Base-by-base conservation (phyloP, 2,113 vertebrate species). In the Protobothrops flavoviridis region DNA sequence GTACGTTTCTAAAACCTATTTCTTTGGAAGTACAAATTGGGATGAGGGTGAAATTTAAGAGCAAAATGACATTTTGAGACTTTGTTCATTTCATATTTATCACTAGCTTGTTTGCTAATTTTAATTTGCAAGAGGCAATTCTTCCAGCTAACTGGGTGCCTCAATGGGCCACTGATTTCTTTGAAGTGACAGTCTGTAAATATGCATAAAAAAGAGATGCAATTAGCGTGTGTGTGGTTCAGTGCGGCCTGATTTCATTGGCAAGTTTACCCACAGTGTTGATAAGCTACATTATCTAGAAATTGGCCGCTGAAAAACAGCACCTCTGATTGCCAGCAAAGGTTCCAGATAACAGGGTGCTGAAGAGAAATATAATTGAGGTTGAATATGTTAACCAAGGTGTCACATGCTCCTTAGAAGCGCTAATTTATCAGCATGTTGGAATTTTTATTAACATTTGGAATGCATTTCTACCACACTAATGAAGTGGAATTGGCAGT, bases 281-380 rank as follows among this genome's bases (percentile, higher is more conserved):
- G 99, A 99, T 99, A 99, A 99, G 99, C 99, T 98, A 99, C 98
- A 99, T 99, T 99, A 99, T 99, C 99, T 99, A 98, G 98, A 99
- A 99, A 99, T 99, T 99, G 99, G 99, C 99, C 98, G 98, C 98
- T 98, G 99, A 99, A 99, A 99, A 99, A 99, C 99, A 99, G 98
- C 98, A 98, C 98, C 98, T 99, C 98, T 99, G 99, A 99, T 99
- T 99, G 99, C 99, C 98, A 99, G 99, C 98, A 98, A 99, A 98
- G 98, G 98, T 99, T 99, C 98, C 98, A 99, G 99, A 99, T 99
- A 99, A 99, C 99, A 98, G 98, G 98, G 98, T 98, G 98, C 98
- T 99, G 99, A 99, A 99, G 99, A 99, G 98, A 99, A 99, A 99
- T 99, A 99, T 99, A 99, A 99, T 99, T 99, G 99, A 99, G 99